Base-by-base conservation (phyloP, 2,797 vertebrate species). In the Podarcis siculus region DNA sequence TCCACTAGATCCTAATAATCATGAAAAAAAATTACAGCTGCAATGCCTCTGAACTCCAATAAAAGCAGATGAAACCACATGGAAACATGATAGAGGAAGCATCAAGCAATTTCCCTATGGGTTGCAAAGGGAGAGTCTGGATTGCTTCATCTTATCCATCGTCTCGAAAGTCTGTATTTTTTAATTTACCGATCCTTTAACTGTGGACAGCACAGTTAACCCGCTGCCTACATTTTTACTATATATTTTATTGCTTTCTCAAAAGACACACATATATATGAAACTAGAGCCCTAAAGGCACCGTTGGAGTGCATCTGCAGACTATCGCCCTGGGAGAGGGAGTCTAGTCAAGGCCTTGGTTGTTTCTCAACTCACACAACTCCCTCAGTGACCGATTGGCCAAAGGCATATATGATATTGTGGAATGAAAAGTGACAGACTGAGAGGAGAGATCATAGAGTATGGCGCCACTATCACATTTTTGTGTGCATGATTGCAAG, bases 71-170 rank as follows among this genome's bases (percentile, higher is more conserved):
- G 84, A 93, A 90, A 87, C 89, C 0, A 73, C 77, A 79, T 2
- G 80, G 15, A 73, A 90, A 35, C 45, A 71, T 85, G 79, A 83
- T 19, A 78, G 10, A 49, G 64, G 72, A 89, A 90, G 3, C 0
- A 2, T 39, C 19, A 88, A 6, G 12, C 45, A 75, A 0, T 79
- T 90, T 87, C 35, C 86, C 15, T 8, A 3, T 61, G 66, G 17
- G 6, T n/a, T 55, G 49, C n/a, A 30, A 27, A 8, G 5, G 5
- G 17, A n/a, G 21, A 25, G 78, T 23, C 0, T 82, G 37, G 45
- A 39, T 10, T 27, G 21, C 77, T 86, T 45, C 2, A 5, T 0
- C 0, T 69, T 79, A 71, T 37, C 79, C 1, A 5, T 55, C 83
- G 73, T 72, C 0, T 73, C 61, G 69, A 1, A 83, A 79, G 2